phyloP scores from a whole-genome alignment of 2,797 vertebrate genomes.

The Lateolabrax maculatus region DNA sequence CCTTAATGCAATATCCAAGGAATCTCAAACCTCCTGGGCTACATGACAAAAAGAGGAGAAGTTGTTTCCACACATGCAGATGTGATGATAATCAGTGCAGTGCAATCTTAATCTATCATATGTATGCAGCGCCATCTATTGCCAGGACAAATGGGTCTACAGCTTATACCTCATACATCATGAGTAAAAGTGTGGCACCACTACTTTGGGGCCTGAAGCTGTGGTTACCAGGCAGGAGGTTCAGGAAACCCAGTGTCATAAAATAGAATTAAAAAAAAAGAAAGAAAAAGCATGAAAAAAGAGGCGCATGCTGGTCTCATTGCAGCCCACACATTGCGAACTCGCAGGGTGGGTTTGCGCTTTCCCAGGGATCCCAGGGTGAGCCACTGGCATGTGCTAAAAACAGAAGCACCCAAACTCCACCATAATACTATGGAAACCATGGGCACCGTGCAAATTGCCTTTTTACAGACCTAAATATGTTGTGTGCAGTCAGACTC shows the following conservation, averaged over 20 bases:
- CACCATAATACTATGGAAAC: slow-evolving; percentile 84
- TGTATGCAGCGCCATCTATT: not conserved
- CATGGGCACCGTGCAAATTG: slow-evolving; percentile 73
- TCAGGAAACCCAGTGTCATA: slow-evolving; percentile 73
- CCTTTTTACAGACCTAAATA: slow-evolving; percentile 73
- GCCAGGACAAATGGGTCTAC: slow-evolving; percentile 25
- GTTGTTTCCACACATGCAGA: not conserved
- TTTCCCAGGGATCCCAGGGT: slow-evolving; percentile 74
- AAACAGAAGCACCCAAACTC: slow-evolving; percentile 78
- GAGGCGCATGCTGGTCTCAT: slow-evolving; percentile 57
- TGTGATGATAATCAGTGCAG: not conserved
- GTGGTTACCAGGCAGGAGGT: slow-evolving; percentile 63
- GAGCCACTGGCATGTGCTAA: slow-evolving; percentile 78
- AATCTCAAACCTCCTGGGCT: not conserved
- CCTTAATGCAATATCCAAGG: not conserved
- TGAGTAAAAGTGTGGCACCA: slow-evolving; percentile 54
- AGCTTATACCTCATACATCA: slow-evolving; percentile 50
- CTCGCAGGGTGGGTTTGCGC: slow-evolving; percentile 78
- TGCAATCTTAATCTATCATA: not conserved
- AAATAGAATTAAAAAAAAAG: slow-evolving; percentile 66
- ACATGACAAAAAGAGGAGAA: slow-evolving; percentile 1
- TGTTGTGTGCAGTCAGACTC: slow-evolving; percentile 70
- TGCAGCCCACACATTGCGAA: slow-evolving; percentile 80
- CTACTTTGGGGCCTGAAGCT: slow-evolving; percentile 53
- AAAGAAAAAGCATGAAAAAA: slow-evolving; percentile 44